Percentiles rank a stretch among this genome's conserved stretches.
Conservation (phyloP, 2,113 vertebrate genomes). For the Carassius auratus region DNA sequence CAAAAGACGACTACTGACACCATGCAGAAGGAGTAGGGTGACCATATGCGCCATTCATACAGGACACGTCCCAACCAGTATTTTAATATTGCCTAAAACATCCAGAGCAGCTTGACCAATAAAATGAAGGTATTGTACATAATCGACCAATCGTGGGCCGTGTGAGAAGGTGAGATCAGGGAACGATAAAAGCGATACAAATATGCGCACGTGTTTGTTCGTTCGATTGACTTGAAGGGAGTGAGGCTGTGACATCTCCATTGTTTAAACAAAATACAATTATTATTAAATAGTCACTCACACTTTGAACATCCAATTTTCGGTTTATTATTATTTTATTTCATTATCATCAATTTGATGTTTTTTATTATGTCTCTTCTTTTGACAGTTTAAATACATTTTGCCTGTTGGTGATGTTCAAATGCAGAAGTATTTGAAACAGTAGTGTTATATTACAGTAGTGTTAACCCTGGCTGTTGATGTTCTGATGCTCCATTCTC, state of each 20-base stretch:
- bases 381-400: neutral
- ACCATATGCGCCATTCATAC: no score
- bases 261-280: neutral
- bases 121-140: no score
- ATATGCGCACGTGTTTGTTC: no score
- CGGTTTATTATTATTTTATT: neutral
- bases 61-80: no score
- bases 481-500: neutral
- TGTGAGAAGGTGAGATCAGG: no score
- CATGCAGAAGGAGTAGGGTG: no score
- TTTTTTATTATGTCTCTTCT: neutral
- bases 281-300: neutral
- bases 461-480: neutral
- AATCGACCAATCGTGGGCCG: no score
- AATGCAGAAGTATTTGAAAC: neutral
- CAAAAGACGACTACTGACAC: no score
- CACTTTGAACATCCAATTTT: neutral
- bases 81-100: no score
- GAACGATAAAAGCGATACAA: no score
- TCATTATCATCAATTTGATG: neutral
- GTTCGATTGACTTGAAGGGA: no score
- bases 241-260: neutral
- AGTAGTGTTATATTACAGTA: neutral
- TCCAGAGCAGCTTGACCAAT: no score
- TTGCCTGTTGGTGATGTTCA: neutral